These are phyloP conservation scores for Cryptocephalus primarius DNA, from an alignment of 2,888 invertebrate species.

Conservation along the genomic window DNA sequence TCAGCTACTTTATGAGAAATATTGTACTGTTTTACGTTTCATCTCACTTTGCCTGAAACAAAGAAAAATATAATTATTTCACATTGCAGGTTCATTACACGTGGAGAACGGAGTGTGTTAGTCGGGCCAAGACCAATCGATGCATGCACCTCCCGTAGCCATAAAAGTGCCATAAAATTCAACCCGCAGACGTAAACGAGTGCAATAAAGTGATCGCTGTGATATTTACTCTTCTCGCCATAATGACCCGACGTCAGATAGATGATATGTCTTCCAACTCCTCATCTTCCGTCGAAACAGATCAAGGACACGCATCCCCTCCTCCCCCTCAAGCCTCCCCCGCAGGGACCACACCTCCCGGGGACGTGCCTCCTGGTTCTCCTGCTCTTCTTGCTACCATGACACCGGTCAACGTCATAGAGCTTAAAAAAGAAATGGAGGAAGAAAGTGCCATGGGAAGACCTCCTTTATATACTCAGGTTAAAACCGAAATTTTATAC, in stretches of 20 bases:
- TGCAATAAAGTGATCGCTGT: conserved; percentile 36
- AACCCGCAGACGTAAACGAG: conserved; percentile 32
- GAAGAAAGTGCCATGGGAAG: conserved; percentile 50
- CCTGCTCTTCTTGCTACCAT: conserved; percentile 74
- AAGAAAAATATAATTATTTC: no score
- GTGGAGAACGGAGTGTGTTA: no score
- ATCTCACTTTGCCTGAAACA: no score
- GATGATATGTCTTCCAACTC: conserved; percentile 28
- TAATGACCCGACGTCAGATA: conserved; percentile 35
- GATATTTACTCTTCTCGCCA: conserved; percentile 27
- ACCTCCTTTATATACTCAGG: conserved; percentile 47
- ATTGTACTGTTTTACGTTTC: no score
- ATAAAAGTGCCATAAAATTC: conserved; percentile 30
- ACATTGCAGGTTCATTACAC: no score
- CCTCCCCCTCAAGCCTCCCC: conserved; percentile 43
- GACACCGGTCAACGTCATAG: conserved; percentile 78
- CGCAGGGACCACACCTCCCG: conserved; percentile 33
- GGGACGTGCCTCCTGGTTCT: conserved; percentile 51
- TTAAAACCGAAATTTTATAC: conserved; percentile 42
- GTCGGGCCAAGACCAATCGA: no score
- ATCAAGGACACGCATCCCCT: conserved; percentile 37
- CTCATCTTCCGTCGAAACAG: conserved; percentile 25
- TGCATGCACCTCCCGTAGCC: conserved; percentile 13
- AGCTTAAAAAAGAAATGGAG: conserved; percentile 56
- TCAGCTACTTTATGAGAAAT: no score